Conservation (phyloP, 30 jellyfish, hydroid and myxozoan genomes). For the Sanderia malayensis region DNA sequence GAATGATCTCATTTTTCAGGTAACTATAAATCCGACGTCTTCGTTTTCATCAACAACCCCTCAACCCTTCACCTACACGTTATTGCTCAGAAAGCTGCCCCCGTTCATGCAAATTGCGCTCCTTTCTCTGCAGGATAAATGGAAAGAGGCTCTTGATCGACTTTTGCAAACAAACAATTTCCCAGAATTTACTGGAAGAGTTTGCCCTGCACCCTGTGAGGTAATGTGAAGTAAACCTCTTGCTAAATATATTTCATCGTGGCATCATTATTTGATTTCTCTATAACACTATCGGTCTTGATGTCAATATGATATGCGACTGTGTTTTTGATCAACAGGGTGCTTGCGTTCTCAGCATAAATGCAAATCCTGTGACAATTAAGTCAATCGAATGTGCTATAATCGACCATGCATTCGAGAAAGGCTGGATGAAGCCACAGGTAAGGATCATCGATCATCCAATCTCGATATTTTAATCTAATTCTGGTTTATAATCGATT, state of each 20-base stretch:
- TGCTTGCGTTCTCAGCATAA: conserved; percentile 76
- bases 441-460: conserved; percentile 27
- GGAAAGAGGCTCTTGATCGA: conserved; percentile 89
- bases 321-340: conserved; percentile 29
- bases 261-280: neutral
- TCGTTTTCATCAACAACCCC: no score
- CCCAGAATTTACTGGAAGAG: conserved; percentile 89
- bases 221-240: neutral
- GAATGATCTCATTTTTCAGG: conserved; percentile 82
- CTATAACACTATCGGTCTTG: neutral
- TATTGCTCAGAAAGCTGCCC: no score
- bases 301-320: neutral
- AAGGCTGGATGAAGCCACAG: conserved; percentile 89
- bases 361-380: conserved; percentile 76
- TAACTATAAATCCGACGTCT: conserved; percentile 24
- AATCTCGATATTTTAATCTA: no score
- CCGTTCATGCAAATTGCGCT: no score
- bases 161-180: conserved; percentile 76
- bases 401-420: conserved; percentile 74
- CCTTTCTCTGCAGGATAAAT: conserved; percentile 50
- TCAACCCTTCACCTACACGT: no score
- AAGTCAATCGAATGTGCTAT: conserved; percentile 80
- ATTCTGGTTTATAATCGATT: no score
- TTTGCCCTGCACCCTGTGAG: conserved; percentile 90
- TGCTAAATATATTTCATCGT: no score